phyloP scores from a whole-genome alignment of 2,797 vertebrate genomes.

The Poecile montanus region DNA sequence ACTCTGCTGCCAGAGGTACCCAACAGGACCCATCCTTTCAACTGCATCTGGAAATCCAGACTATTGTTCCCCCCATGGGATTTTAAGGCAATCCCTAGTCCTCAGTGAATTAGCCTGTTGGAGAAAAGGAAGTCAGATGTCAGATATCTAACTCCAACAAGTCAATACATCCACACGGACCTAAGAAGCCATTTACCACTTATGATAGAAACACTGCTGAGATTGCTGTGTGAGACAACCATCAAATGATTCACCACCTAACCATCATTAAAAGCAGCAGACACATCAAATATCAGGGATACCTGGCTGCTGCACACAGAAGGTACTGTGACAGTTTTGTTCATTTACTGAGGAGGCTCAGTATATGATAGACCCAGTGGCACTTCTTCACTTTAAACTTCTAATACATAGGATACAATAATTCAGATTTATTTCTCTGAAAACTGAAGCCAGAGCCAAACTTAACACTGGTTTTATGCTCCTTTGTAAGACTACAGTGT shows the following conservation, averaged over 20 bases:
- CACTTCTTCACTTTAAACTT: not conserved
- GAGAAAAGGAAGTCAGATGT: not conserved
- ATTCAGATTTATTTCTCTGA: not conserved
- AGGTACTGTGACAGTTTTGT: not conserved
- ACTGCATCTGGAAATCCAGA: not conserved
- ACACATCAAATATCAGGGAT: not conserved
- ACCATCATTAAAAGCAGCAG: not conserved
- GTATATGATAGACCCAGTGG: not conserved
- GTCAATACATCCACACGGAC: rapidly evolving
- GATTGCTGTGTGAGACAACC: not conserved
- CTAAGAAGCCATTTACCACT: not conserved
- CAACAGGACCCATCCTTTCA: not conserved
- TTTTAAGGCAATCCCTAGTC: not conserved
- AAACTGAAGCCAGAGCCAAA: not conserved
- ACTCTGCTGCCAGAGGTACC: not conserved
- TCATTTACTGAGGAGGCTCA: not conserved
- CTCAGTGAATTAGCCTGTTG: not conserved
- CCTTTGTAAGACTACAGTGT: not conserved
- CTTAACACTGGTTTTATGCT: not conserved
- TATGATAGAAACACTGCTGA: not conserved
- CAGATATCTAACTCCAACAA: not conserved
- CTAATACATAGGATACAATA: not conserved
- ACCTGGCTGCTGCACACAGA: not conserved
- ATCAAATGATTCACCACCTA: not conserved
- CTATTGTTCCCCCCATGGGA: not conserved